Percentiles rank a stretch among this genome's conserved stretches.
phyloP scores from a whole-genome alignment of 1,140 invertebrate species.

The Octopus sinensis region DNA sequence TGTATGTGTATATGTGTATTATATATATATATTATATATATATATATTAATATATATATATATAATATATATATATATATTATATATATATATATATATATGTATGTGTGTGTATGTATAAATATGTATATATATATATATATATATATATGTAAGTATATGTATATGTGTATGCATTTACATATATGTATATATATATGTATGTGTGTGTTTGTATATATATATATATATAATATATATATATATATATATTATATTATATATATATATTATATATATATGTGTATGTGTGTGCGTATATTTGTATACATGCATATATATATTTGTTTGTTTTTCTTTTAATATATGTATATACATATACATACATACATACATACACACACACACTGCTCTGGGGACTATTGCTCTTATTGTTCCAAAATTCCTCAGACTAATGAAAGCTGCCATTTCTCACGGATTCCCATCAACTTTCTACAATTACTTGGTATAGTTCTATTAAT shows the following conservation, averaged over 20 bases:
- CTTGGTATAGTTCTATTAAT: too few relatives aligned
- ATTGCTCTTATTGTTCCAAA: too few relatives aligned
- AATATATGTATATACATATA: too few relatives aligned
- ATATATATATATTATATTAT: neutral
- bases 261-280: too few relatives aligned
- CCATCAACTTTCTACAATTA: too few relatives aligned
- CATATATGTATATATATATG: neutral
- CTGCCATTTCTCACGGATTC: too few relatives aligned
- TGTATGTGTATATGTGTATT: neutral
- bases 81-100: neutral
- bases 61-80: slow-evolving; percentile 1
- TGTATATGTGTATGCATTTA: neutral
- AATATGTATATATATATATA: neutral
- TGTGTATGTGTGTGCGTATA: too few relatives aligned
- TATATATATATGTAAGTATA: neutral
- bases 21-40: neutral
- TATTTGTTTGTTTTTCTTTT: too few relatives aligned
- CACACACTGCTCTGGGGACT: too few relatives aligned
- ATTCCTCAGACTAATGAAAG: too few relatives aligned
- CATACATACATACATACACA: too few relatives aligned
- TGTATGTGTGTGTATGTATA: neutral
- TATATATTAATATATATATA: slow-evolving; percentile 1
- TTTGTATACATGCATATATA: too few relatives aligned
- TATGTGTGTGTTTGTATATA: neutral
- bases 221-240: slow-evolving; percentile 1